Evolutionary conservation across 2,113 vertebrate species (phyloP).

Genomic region (Tetrao urogallus): DNA sequence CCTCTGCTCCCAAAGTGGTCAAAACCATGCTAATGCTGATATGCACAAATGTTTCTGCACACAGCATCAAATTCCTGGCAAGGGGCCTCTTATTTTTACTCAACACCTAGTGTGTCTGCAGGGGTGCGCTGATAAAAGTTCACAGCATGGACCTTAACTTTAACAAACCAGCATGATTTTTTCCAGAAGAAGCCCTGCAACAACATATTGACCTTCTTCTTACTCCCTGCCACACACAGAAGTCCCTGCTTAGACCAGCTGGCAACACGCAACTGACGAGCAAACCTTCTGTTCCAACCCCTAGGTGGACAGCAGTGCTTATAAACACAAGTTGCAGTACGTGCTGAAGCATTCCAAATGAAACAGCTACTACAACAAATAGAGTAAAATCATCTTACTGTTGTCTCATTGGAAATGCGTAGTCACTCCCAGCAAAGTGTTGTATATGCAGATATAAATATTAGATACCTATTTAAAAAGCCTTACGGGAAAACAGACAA

Average conservation of each 20-base stretch:
- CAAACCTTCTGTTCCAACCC: not conserved
- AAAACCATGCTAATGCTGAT: not conserved
- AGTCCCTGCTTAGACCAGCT: not conserved
- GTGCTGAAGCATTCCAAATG: not conserved
- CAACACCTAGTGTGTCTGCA: not conserved
- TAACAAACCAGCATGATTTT: not conserved
- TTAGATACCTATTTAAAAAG: not conserved
- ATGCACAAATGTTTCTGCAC: not conserved
- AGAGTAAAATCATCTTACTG: constrained; percentile 25
- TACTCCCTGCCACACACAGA: not conserved
- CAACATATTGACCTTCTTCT: constrained; percentile 11
- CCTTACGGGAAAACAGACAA: constrained; percentile 35
- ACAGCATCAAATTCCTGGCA: rapidly evolving
- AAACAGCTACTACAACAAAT: not conserved
- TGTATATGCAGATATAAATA: constrained; percentile 6
- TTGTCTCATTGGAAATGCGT: constrained; percentile 30
- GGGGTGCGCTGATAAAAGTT: not conserved
- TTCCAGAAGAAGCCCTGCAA: not conserved
- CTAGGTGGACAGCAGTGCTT: not conserved
- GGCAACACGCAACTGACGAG: not conserved
- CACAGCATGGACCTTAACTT: not conserved
- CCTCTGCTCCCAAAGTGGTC: not conserved
- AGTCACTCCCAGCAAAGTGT: constrained; percentile 1
- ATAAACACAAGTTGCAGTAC: not conserved
- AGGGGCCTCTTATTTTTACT: not conserved